These are phyloP conservation scores for Sinhomidia bicolor DNA, from an alignment of 2,888 invertebrate species.

Conservation along the genomic window DNA sequence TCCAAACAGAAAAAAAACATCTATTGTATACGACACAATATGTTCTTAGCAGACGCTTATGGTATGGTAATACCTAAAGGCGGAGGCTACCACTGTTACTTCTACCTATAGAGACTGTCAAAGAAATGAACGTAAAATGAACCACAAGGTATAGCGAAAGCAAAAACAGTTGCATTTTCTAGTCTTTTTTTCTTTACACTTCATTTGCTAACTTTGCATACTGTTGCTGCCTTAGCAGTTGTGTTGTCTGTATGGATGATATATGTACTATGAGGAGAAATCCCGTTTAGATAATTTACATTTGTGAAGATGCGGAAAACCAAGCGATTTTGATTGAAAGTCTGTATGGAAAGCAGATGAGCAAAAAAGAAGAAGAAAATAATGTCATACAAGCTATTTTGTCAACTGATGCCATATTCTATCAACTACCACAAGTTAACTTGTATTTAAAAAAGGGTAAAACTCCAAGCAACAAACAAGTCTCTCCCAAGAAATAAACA, in stretches of 20 bases:
- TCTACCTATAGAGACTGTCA: not conserved
- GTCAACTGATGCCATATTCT: not conserved
- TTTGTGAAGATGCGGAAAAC: too few relatives aligned
- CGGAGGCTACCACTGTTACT: not conserved
- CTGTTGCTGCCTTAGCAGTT: not conserved
- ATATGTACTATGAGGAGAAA: too few relatives aligned
- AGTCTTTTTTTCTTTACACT: not conserved
- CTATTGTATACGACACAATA: too few relatives aligned
- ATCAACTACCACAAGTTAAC: too few relatives aligned
- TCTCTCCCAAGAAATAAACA: not conserved
- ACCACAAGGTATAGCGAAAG: not conserved
- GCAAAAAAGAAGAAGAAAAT: too few relatives aligned
- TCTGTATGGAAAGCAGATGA: too few relatives aligned
- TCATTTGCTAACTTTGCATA: not conserved
- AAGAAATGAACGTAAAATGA: not conserved
- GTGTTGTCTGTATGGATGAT: not conserved
- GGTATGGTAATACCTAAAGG: too few relatives aligned
- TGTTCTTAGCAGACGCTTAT: too few relatives aligned
- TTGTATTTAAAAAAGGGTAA: not conserved
- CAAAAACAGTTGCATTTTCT: not conserved
- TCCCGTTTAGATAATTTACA: too few relatives aligned
- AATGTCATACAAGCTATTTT: not conserved
- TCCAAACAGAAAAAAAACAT: not conserved
- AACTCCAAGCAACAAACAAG: not conserved
- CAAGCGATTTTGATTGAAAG: too few relatives aligned